Percentiles rank a stretch among this genome's conserved stretches.
Conservation (phyloP, 1,140 invertebrate species). For the Asobara japonica region DNA sequence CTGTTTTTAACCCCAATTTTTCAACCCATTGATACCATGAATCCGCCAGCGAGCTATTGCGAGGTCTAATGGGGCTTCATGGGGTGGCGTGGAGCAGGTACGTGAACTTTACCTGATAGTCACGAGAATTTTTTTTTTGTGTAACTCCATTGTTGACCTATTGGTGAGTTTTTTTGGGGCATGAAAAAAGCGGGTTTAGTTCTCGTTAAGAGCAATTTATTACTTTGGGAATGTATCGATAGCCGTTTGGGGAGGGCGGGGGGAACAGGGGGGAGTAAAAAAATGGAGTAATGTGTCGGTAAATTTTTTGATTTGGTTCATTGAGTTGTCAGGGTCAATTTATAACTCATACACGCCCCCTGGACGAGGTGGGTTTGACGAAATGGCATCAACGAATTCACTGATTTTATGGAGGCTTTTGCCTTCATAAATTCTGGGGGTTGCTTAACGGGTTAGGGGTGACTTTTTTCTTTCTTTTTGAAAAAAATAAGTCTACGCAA, state of each 20-base stretch:
- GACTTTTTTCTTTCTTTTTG: not conserved
- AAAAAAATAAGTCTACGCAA: not conserved
- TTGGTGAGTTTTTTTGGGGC: not conserved
- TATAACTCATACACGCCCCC: not conserved
- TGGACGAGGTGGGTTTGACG: not conserved
- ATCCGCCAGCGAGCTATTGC: conserved; percentile 38
- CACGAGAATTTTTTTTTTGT: not conserved
- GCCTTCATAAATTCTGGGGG: not conserved
- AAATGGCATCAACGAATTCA: not conserved
- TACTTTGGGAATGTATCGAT: conserved; percentile 1
- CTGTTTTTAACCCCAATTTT: conserved; percentile 59
- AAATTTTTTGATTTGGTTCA: not conserved
- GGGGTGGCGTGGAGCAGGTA: conserved; percentile 26
- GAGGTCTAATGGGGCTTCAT: conserved; percentile 36
- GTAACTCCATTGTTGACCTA: not conserved
- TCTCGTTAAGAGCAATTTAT: conserved; percentile 25
- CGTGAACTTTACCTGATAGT: not conserved
- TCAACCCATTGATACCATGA: conserved; percentile 53
- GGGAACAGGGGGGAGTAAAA: not conserved
- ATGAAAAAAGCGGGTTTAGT: conserved; percentile 16
- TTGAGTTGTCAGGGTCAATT: not conserved
- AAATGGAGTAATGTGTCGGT: conserved; percentile 8
- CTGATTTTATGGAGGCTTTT: not conserved
- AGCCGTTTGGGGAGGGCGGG: not conserved
- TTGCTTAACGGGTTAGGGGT: not conserved